These are phyloP conservation scores for Palythoa heliodiscus DNA, from an alignment of 92 coral and sea anemone genomes.

Conservation along the genomic window DNA sequence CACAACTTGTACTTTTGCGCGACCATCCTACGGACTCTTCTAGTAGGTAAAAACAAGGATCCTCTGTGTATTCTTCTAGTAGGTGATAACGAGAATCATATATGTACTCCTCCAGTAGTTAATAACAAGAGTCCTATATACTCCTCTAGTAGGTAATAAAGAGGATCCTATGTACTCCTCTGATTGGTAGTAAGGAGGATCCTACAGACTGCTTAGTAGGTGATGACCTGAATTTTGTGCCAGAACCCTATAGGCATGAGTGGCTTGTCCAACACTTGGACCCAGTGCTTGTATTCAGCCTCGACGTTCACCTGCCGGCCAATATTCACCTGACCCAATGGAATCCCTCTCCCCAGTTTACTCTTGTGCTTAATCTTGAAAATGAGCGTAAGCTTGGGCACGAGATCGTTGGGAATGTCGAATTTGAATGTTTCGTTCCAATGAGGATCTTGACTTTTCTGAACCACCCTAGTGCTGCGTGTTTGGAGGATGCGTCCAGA, in stretches of 20 bases:
- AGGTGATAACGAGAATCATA: not conserved
- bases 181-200: constrained; percentile 39
- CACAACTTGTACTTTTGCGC: too few relatives aligned
- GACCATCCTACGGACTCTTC: too few relatives aligned
- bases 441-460: constrained; percentile 65
- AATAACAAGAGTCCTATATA: not conserved
- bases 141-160: not conserved
- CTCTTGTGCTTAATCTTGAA: constrained; percentile 83
- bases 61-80: not conserved
- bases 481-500: constrained; percentile 70
- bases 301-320: constrained; percentile 87
- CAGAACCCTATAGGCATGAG: constrained; percentile 86
- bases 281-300: constrained; percentile 96
- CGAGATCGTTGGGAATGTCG: constrained; percentile 79
- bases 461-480: constrained; percentile 70
- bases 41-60: not conserved
- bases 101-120: not conserved
- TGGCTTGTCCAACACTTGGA: constrained; percentile 89
- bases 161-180: constrained; percentile 65
- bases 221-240: constrained; percentile 73
- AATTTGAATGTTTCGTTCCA: constrained; percentile 78
- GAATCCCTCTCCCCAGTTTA: constrained; percentile 57
- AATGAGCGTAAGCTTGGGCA: constrained; percentile 80
- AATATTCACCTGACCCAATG: constrained; percentile 80
- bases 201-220: constrained; percentile 2